Evolutionary conservation across 2,113 vertebrate species (phyloP).

Genomic region (Struthio camelus): DNA sequence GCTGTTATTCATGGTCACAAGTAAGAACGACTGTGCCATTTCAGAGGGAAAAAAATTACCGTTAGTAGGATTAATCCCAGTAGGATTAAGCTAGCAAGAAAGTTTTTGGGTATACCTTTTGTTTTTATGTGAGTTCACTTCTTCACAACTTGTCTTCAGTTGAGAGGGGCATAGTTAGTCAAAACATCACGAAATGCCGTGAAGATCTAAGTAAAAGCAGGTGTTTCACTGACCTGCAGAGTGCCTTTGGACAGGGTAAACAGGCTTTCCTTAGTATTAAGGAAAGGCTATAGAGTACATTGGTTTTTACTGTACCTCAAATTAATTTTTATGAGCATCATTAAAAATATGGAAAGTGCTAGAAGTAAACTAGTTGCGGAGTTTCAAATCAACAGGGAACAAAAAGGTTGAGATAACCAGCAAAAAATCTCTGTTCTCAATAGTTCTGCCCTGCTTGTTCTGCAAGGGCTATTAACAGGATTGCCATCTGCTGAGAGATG

Average conservation of each 20-base stretch:
- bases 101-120: neutral
- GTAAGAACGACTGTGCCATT: neutral
- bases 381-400: neutral
- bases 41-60: neutral
- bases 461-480: neutral
- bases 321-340: neutral
- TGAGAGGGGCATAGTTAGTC: neutral
- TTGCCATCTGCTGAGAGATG: neutral
- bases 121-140: neutral
- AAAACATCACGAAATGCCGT: neutral
- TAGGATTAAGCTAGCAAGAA: neutral
- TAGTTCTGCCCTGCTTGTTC: neutral
- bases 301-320: neutral
- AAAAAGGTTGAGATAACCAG: neutral
- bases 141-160: neutral
- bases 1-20: neutral
- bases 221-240: neutral
- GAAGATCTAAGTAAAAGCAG: neutral
- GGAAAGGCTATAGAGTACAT: neutral
- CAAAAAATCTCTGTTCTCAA: neutral
- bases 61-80: neutral
- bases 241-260: neutral
- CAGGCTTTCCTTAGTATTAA: neutral
- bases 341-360: neutral
- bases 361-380: neutral